phyloP scores from a whole-genome alignment of 23 tunicate species.

The Halocynthia roretzi region DNA sequence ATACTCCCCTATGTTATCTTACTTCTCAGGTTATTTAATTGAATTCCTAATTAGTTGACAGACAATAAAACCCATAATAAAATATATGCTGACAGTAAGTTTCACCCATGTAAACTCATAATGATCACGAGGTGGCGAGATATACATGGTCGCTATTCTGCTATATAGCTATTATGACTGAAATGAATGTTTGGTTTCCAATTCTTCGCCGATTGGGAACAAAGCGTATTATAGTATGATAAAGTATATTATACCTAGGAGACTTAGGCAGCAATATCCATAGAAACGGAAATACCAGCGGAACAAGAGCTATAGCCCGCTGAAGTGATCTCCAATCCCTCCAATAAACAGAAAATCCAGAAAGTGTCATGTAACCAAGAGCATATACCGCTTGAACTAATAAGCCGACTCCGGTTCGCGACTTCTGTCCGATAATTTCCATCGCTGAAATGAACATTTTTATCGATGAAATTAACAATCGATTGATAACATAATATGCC shows the following conservation, averaged over 20 bases:
- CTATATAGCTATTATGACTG: no score
- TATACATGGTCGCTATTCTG: no score
- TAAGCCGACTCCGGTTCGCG: conserved; percentile 72
- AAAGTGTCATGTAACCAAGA: conserved; percentile 77
- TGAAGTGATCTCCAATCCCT: conserved; percentile 73
- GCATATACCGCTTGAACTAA: conserved; percentile 79
- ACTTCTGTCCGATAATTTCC: conserved; percentile 64
- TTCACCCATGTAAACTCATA: no score
- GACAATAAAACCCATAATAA: no score
- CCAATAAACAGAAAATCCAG: conserved; percentile 63
- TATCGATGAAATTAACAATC: no score
- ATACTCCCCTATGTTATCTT: no score
- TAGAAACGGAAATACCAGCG: conserved; percentile 41
- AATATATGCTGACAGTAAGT: no score
- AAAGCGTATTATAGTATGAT: neutral
- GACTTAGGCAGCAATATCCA: conserved; percentile 91
- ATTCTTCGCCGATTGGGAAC: neutral
- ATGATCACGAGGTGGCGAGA: no score
- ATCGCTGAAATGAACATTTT: conserved; percentile 50
- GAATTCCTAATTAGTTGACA: no score
- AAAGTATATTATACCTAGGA: conserved; percentile 43
- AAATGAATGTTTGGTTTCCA: no score
- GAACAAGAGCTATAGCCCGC: conserved; percentile 61
- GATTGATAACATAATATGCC: no score
- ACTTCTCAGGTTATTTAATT: no score